Conservation (phyloP, 1,140 invertebrate species). For the Cataglyphis hispanica region DNA sequence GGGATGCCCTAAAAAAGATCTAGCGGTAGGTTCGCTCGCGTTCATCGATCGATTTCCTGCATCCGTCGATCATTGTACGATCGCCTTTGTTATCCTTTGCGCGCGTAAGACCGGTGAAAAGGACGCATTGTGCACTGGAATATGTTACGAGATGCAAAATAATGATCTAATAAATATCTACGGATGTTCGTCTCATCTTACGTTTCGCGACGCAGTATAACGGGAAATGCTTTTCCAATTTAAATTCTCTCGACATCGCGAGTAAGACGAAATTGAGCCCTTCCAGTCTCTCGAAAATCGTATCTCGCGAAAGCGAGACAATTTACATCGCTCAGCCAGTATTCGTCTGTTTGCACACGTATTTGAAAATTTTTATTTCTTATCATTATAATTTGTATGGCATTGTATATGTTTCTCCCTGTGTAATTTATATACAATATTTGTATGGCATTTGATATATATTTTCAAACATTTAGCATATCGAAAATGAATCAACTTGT, state of each 20-base stretch:
- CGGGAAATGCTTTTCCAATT: constrained; percentile 13
- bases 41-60: constrained; percentile 63
- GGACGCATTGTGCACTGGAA: constrained; percentile 14
- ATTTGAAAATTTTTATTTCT: neutral
- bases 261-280: constrained; percentile 11
- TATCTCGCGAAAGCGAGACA: constrained; percentile 25
- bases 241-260: constrained; percentile 17
- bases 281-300: neutral
- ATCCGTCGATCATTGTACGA: constrained; percentile 40
- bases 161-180: constrained; percentile 21
- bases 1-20: constrained; percentile 49
- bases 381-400: neutral
- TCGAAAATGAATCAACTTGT: neutral
- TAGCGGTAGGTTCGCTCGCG: constrained; percentile 33
- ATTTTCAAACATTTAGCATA: no score
- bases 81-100: constrained; percentile 11
- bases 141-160: constrained; percentile 60
- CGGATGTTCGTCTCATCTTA: constrained; percentile 68
- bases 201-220: constrained; percentile 43
- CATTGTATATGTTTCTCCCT: neutral
- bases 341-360: neutral
- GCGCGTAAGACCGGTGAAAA: neutral
- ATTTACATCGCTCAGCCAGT: neutral
- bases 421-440: no score
- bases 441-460: neutral